phyloP scores from a whole-genome alignment of 2,113 vertebrate species.

The Arothron firmamentum region DNA sequence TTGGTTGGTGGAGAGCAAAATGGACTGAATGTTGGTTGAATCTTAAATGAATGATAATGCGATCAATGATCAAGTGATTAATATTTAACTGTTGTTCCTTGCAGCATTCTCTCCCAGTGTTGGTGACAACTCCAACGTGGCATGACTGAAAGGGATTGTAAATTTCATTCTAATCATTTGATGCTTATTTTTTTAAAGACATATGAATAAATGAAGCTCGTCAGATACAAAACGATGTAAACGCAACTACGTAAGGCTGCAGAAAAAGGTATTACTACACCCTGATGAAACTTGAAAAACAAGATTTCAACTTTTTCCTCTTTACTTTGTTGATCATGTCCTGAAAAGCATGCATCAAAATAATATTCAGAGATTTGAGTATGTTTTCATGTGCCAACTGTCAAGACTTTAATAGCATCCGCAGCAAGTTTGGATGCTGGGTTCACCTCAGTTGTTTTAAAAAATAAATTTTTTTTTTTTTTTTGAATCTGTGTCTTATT shows the following conservation, averaged over 20 bases:
- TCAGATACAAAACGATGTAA: constrained; percentile 36
- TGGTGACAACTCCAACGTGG: constrained; percentile 27
- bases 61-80: constrained; percentile 49
- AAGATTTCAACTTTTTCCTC: constrained; percentile 30
- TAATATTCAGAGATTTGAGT: constrained; percentile 32
- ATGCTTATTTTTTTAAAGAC: constrained; percentile 46
- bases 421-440: constrained; percentile 43
- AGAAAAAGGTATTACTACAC: constrained; percentile 53
- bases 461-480: constrained; percentile 49
- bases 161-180: constrained; percentile 50
- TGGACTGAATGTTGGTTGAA: constrained; percentile 62
- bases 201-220: constrained; percentile 47
- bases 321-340: constrained; percentile 38
- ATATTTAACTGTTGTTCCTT: constrained; percentile 41
- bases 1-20: constrained; percentile 38
- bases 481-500: constrained; percentile 44
- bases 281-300: constrained; percentile 71
- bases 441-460: no score
- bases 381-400: constrained; percentile 36
- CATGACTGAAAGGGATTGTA: constrained; percentile 69
- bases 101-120: constrained; percentile 33
- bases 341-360: constrained; percentile 31
- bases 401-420: constrained; percentile 26
- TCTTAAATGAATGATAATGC: constrained; percentile 59
- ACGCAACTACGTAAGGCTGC: constrained; percentile 55